Base-by-base conservation (phyloP, 2,113 vertebrate genomes). In the Papio anubis region DNA sequence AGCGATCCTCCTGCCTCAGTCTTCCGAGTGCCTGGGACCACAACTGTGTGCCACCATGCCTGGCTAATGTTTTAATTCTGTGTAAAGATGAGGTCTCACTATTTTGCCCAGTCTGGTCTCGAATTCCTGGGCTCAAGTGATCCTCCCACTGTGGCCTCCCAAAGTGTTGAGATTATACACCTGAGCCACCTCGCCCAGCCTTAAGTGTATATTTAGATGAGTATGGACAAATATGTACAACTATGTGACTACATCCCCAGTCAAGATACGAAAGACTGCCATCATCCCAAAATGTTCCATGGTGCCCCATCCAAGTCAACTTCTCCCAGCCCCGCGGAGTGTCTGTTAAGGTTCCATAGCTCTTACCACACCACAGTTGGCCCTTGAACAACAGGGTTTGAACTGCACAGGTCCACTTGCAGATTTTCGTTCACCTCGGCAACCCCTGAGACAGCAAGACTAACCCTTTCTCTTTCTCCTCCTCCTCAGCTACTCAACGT, bases 261-360 rank as follows among this genome's bases (percentile, higher is more conserved):
- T 75, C 45, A 57, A 32, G 35, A 38, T 2, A 50, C 0, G 2
- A 32, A 84, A 88, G 0, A 10, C 16, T 38, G 68, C 30, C 30
- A 3, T 43, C 21, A 38, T 70, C 79, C 27, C 12, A 25, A 5
- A 59, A 66, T 7, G 8, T 45, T 43, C 88, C 92, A 43, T 23
- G 2, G 17, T 38, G n/a, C 13, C n/a, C 64, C 70, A 6, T 4
- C 32, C 57, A 64, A 75, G 8, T 8, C 61, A 50, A 55, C 2
- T 8, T 1, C 79, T 17, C 55, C 35, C 5, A 6, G 0, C 3
- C 25, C 13, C 13, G 35, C 18, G 0, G 16, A 20, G 13, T 10
- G 10, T 32, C 73, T 32, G 32, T 6, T 2, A 12, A 61, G 55
- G 43, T 11, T 55, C 16, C 6, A 0, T 0, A 5, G 76, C 30